Evolutionary conservation across 2,113 vertebrate genomes (phyloP), one percentile per base, ranked within the genome.

Genomic region (Brevimyrus niger): DNA sequence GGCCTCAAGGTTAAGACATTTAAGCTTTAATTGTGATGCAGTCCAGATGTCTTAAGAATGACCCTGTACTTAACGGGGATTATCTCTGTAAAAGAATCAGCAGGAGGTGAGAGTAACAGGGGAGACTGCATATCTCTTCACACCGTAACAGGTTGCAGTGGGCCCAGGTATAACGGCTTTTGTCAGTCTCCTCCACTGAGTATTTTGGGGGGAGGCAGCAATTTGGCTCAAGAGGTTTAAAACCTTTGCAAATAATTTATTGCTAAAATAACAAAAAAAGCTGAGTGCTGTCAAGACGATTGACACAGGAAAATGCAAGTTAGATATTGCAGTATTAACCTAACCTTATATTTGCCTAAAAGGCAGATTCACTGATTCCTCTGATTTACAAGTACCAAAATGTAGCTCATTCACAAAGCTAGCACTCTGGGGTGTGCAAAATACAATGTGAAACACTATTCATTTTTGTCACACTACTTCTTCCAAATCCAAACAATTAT

Each of bases 101-200:
- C 88, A 89, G 90, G 92, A 80, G 87, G 83, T 10, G 21, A 89
- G 21, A 84, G 53, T n/a, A 88, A 90, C 91, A 92, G 90, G 50
- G 87, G 89, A 55, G 10, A 1, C 88, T 50, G 17, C 47, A 44
- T 89, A 89, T 89, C 87, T 91, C 90, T 76, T 89, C 85, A 89
- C 91, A 61, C 90, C 48, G 50, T 76, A 61, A 44, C 84, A 88
- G 89, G 80, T 42, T 89, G 86, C 3, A 87, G 55, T 48, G 27
- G 87, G 13, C 5, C 85, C 88, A 91, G 90, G 90, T 92, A 51
- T 17, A 19, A 69, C 51, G 44, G 85, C 48, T 19, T 82, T 46
- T 80, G 84, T 76, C 58, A 87, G 87, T 87, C 90, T n/a, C n/a
- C n/a, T 55, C 69, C 58, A 48, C 73, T 35, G 65, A 90, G 61